Conservation (phyloP, 2,113 vertebrate genomes). For the Pardalotus punctatus region DNA sequence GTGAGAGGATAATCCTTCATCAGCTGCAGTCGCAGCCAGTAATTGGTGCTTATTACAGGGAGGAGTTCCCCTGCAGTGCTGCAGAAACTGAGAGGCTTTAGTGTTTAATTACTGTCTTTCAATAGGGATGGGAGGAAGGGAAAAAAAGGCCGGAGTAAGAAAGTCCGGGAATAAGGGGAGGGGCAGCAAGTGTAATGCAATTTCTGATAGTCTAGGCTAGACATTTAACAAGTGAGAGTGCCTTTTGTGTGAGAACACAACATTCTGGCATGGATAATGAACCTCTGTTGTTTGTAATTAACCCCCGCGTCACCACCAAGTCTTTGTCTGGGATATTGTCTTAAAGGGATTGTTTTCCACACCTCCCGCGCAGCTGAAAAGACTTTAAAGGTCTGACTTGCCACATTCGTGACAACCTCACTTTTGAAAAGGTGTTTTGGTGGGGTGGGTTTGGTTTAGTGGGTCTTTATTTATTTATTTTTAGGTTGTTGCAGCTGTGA, state of each 20-base stretch:
- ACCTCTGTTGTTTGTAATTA: conserved; percentile 67
- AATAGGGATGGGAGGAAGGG: conserved; percentile 61
- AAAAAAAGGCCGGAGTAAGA: conserved; percentile 14
- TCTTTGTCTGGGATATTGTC: conserved; percentile 50
- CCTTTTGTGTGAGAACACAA: conserved; percentile 61
- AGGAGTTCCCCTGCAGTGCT: conserved; percentile 75
- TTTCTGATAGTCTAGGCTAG: conserved; percentile 62
- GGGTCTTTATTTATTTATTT: background rate
- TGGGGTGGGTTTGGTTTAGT: background rate
- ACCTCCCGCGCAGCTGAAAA: background rate
- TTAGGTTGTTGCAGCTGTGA: background rate
- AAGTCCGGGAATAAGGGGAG: conserved; percentile 57
- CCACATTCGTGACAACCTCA: background rate
- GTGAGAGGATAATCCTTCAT: conserved; percentile 86
- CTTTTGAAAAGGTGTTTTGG: background rate
- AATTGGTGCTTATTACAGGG: conserved; percentile 85
- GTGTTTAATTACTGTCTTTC: conserved; percentile 81
- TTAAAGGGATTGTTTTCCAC: conserved; percentile 43
- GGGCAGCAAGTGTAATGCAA: conserved; percentile 54
- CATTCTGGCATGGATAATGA: conserved; percentile 67
- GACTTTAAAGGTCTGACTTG: background rate
- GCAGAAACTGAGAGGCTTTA: conserved; percentile 82
- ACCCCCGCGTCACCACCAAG: conserved; percentile 43
- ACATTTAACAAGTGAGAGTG: conserved; percentile 57
- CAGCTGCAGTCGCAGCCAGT: conserved; percentile 79